phyloP scores from a whole-genome alignment of 2,113 vertebrate genomes.

The Vulpes lagopus region DNA sequence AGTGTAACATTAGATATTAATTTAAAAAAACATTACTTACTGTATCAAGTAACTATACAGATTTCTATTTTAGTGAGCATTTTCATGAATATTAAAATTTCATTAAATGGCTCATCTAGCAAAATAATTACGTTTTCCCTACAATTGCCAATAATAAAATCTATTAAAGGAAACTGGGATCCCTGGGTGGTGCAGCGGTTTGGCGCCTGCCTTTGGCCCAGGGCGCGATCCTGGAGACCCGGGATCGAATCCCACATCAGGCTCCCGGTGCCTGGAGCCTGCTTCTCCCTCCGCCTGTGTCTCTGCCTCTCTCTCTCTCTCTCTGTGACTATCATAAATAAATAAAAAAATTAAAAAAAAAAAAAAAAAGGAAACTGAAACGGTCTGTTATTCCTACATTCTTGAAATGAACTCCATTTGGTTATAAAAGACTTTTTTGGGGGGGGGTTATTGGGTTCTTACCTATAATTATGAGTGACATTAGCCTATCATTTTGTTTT shows the following conservation, averaged over 20 bases:
- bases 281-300: no score
- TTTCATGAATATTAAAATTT: neutral
- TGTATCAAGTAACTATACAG: neutral
- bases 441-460: neutral
- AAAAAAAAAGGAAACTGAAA: neutral
- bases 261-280: no score
- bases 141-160: neutral
- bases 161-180: neutral
- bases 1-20: neutral
- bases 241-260: no score
- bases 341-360: no score
- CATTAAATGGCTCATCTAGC: neutral
- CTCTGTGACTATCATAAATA: no score
- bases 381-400: neutral
- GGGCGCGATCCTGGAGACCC: no score
- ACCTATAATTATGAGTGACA: neutral
- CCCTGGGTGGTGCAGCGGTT: no score
- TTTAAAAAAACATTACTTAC: neutral
- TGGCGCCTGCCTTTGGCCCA: no score
- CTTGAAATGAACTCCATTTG: neutral
- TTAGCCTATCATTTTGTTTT: neutral
- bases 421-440: neutral
- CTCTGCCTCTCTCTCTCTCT: no score
- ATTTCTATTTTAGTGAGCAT: neutral
- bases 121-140: no score